Percentiles rank a stretch among this genome's conserved stretches.
Evolutionary conservation across 2,888 invertebrate genomes (phyloP).

Genomic region (Chamaedrilus cognettii): DNA sequence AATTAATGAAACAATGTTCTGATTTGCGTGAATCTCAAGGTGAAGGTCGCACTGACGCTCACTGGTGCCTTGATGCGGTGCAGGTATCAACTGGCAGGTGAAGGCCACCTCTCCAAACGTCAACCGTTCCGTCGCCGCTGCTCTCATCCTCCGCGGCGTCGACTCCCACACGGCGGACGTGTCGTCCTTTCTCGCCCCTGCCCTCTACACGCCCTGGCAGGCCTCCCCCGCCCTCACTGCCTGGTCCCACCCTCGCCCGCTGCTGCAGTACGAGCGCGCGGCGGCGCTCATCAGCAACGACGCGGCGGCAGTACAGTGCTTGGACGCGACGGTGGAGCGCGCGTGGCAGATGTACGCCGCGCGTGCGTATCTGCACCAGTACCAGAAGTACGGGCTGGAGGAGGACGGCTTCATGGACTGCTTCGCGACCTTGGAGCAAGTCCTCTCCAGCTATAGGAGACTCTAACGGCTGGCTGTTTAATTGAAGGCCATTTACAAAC

Average conservation of each 20-base stretch:
- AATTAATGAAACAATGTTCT: too few species aligned
- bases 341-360: slow-evolving; percentile 60
- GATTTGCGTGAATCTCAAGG: too few species aligned
- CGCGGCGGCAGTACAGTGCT: slow-evolving; percentile 44
- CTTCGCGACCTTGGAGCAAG: slow-evolving; percentile 58
- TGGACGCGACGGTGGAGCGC: slow-evolving; percentile 52
- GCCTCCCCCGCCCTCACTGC: slow-evolving; percentile 26
- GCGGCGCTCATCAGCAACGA: slow-evolving; percentile 57
- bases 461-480: too few species aligned
- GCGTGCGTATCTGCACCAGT: slow-evolving; percentile 60
- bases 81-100: slow-evolving; percentile 57
- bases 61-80: too few species aligned
- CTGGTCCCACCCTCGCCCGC: slow-evolving; percentile 48
- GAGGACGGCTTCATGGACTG: slow-evolving; percentile 58
- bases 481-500: too few species aligned
- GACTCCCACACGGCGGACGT: slow-evolving; percentile 43
- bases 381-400: slow-evolving; percentile 53
- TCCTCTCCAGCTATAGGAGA: slow-evolving; percentile 50
- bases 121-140: slow-evolving; percentile 50
- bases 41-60: too few species aligned
- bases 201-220: slow-evolving; percentile 43
- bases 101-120: slow-evolving; percentile 33
- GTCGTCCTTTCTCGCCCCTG: slow-evolving; percentile 43
- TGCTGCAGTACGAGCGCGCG: slow-evolving; percentile 54
- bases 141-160: slow-evolving; percentile 50